A percentile compares a stretch with the other conserved stretches of the same genome.
Conservation (phyloP, 2,797 vertebrate genomes). For the Austrolebias charrua region DNA sequence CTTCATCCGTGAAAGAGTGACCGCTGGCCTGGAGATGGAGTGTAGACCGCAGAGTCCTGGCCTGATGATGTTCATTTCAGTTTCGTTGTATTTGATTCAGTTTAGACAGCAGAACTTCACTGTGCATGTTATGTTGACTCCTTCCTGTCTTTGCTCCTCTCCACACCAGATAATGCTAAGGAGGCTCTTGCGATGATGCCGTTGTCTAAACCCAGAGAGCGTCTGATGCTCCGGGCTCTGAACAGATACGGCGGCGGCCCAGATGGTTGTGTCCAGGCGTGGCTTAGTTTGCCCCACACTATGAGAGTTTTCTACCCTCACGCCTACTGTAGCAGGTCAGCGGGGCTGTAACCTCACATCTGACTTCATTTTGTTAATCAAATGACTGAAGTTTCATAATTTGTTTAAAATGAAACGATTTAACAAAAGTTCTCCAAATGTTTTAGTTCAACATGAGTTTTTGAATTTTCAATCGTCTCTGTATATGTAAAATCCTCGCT, state of each 20-base stretch:
- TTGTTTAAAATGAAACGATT: no score
- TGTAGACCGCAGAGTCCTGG: no score
- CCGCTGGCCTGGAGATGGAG: no score
- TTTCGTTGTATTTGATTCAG: not conserved
- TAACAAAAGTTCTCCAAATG: no score
- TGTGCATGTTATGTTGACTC: not conserved
- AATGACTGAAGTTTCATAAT: not conserved
- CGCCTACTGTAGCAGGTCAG: slow-evolving; percentile 89
- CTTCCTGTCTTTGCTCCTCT: not conserved
- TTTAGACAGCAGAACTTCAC: no score
- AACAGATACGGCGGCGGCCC: slow-evolving; percentile 87
- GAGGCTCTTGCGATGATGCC: slow-evolving; percentile 88
- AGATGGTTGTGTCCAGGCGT: slow-evolving; percentile 85
- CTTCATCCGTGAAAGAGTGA: no score
- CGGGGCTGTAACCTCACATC: not conserved
- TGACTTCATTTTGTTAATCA: not conserved
- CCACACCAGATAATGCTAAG: slow-evolving; percentile 85
- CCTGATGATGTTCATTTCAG: no score
- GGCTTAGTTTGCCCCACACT: slow-evolving; percentile 93
- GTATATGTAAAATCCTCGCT: not conserved
- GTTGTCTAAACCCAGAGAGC: slow-evolving; percentile 87
- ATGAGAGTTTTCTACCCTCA: slow-evolving; percentile 93
- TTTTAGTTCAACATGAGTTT: no score
- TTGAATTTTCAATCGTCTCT: not conserved
- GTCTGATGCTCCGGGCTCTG: slow-evolving; percentile 87